A percentile compares a stretch with the other conserved stretches of the same genome.
phyloP scores from a whole-genome alignment of 1,140 invertebrate species.

The Cyclina sinensis region DNA sequence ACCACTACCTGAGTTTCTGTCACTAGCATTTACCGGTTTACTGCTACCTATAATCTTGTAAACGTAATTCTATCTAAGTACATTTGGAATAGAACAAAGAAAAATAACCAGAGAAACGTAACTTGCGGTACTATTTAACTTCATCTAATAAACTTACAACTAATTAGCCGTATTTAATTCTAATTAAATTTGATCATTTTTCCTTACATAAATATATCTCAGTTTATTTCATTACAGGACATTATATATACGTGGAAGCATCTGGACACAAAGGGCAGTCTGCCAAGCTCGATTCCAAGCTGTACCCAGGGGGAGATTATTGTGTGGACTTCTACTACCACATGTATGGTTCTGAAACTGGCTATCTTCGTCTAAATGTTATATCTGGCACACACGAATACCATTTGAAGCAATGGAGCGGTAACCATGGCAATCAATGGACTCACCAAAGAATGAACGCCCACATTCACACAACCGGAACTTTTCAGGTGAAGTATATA shows the following conservation, averaged over 20 bases:
- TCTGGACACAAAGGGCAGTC: constrained; percentile 66
- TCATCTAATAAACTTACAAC: too few species aligned
- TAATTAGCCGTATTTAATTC: too few species aligned
- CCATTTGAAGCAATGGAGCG: constrained; percentile 59
- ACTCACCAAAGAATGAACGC: constrained; percentile 66
- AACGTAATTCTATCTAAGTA: too few species aligned
- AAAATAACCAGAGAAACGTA: too few species aligned
- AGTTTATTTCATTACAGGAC: too few species aligned
- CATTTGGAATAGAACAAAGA: too few species aligned
- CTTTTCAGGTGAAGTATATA: constrained; percentile 67
- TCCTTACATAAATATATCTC: too few species aligned
- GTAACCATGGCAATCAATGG: constrained; percentile 74
- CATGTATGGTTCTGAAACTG: constrained; percentile 85
- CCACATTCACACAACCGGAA: constrained; percentile 62
- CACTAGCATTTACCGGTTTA: too few species aligned
- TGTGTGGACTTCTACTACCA: constrained; percentile 76
- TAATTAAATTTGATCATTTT: too few species aligned
- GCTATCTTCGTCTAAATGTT: constrained; percentile 68
- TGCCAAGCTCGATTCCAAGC: constrained; percentile 68
- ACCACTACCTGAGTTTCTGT: too few species aligned
- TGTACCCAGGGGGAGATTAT: constrained; percentile 70
- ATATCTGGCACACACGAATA: constrained; percentile 28
- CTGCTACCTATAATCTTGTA: too few species aligned
- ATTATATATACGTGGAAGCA: constrained; percentile 76
- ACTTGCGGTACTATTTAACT: too few species aligned